A percentile compares a stretch with the other conserved stretches of the same genome.
Evolutionary conservation across 2,888 invertebrate species (phyloP).

Genomic region (Sinelater perroti): DNA sequence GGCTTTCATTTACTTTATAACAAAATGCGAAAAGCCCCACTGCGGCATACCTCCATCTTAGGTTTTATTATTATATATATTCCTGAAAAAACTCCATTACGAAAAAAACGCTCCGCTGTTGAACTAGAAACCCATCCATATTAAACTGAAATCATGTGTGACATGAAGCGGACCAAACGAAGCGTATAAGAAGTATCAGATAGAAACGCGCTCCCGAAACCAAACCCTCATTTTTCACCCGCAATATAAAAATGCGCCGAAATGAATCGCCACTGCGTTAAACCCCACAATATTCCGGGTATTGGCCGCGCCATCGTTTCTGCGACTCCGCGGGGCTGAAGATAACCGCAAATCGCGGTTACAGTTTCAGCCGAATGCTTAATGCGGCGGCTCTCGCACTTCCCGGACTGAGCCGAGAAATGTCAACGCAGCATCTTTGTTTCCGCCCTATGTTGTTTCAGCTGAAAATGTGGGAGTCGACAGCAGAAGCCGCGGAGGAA

Average conservation of each 20-base stretch:
- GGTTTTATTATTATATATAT: too few species aligned
- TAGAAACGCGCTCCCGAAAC: background rate
- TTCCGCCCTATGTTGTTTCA: background rate
- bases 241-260: conserved; percentile 11
- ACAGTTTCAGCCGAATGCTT: conserved; percentile 9
- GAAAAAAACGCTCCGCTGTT: too few species aligned
- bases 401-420: background rate
- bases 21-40: too few species aligned
- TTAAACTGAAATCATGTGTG: conserved; percentile 3
- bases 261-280: conserved; percentile 19
- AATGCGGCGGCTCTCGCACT: conserved; percentile 1
- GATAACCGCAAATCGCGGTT: conserved; percentile 2
- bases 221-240: conserved; percentile 13
- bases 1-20: too few species aligned
- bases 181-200: conserved; percentile 5
- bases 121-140: too few species aligned
- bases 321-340: conserved; percentile 3
- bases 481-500: background rate
- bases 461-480: background rate
- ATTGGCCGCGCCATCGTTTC: conserved; percentile 9
- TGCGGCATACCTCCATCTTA: too few species aligned
- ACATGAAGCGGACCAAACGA: conserved; percentile 7
- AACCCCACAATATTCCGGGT: conserved; percentile 4
- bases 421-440: conserved; percentile 8
- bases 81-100: too few species aligned